A percentile compares a stretch with the other conserved stretches of the same genome.
Evolutionary conservation across 2,888 invertebrate genomes (phyloP).

Genomic region (Macrophya alboannulata): DNA sequence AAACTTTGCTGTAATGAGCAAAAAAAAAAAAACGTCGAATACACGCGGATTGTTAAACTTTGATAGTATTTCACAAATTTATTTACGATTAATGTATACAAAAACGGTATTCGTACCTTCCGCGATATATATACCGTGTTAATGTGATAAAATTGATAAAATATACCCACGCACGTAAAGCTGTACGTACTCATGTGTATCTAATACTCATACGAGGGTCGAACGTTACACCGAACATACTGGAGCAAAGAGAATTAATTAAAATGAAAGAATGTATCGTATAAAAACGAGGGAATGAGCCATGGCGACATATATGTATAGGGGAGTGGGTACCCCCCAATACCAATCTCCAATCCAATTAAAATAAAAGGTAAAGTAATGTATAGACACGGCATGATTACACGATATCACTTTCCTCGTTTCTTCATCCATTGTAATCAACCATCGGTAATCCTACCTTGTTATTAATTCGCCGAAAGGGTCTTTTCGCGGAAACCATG

Average conservation of each 20-base stretch:
- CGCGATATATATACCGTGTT: not conserved
- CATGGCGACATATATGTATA: not conserved
- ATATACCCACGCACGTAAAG: not conserved
- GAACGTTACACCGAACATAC: not conserved
- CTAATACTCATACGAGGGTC: not conserved
- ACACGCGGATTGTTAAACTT: not conserved
- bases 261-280: constrained; percentile 41
- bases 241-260: constrained; percentile 36
- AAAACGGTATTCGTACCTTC: not conserved
- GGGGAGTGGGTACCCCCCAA: not conserved
- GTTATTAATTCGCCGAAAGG: not conserved
- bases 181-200: too few relatives aligned
- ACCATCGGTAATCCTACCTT: not conserved
- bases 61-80: not conserved
- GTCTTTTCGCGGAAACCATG: not conserved
- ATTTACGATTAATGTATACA: not conserved
- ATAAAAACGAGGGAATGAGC: constrained; percentile 14
- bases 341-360: constrained; percentile 20
- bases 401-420: not conserved
- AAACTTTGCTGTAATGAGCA: not conserved
- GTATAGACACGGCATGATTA: not conserved
- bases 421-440: not conserved
- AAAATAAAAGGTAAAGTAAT: constrained; percentile 29
- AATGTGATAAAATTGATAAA: not conserved
- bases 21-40: not conserved